Base-by-base conservation (phyloP, 1,140 invertebrate genomes). In the Trachymyrmex cornetzi region DNA sequence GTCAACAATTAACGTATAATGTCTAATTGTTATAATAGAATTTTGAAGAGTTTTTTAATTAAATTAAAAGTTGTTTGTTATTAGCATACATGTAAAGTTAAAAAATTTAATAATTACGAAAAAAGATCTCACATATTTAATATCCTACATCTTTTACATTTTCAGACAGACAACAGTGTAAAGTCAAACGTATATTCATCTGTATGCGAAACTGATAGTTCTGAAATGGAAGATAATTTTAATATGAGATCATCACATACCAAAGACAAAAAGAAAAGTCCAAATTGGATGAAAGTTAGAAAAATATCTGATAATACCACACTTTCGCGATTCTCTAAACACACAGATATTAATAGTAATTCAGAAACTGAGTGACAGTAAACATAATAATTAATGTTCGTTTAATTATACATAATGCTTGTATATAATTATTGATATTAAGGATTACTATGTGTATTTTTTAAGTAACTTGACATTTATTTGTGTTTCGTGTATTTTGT, bases 231-330 rank as follows among this genome's bases (percentile, higher is more conserved):
- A 63, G 4, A 27, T 44, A 44, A 44, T 27, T 77, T 63, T 2
- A 61, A 24, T 16, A 57, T 19, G 16, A 75, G 12, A 38, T 57
- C 7, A 16, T 5, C 55, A 30, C 4, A 1, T 53, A 75, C 5
- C 19, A 9, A 69, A 71, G 63, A 30, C 50, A 67, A 19, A 3
- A 67, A 9, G 59, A 86, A 71, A 55, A 69, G 57, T 67, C 79
- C 69, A 12, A 27, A 77, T 30, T 86, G 88, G 84, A 89, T 87
- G 53, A 86, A 75, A 90, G 75, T 89, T 87, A 84, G 89, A 90
- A 89, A 86, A 92, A 89, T 89, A 74, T 87, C 85, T 77, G 88
- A 64, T 48, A 86, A 79, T 87, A 86, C 86, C 24, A 71, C 85
- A 44, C 64, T 91, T 9, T 66, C 34, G 11, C 44, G 12, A 59